Percentiles rank a stretch among this genome's conserved stretches.
Evolutionary conservation across 2,797 vertebrate species (phyloP).

Genomic region (Toxotes lorentzi): DNA sequence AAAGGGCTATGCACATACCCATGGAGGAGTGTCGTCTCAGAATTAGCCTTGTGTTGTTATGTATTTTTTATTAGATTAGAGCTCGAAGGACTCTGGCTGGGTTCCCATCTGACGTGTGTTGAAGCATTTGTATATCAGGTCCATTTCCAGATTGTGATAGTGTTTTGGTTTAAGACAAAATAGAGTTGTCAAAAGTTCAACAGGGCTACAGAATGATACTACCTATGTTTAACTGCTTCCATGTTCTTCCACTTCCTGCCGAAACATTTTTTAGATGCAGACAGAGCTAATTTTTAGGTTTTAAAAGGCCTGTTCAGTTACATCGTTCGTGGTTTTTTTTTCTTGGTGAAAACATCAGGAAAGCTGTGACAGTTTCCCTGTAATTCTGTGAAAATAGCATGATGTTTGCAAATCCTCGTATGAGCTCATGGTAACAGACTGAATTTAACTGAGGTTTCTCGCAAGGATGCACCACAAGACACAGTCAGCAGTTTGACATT

Average conservation of each 20-base stretch:
- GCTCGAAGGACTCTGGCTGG: slow-evolving; percentile 19
- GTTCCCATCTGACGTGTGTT: slow-evolving; percentile 15
- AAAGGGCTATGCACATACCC: slow-evolving; percentile 37
- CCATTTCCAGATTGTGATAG: slow-evolving; percentile 2
- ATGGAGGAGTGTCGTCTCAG: slow-evolving; percentile 22
- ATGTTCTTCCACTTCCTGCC: neutral
- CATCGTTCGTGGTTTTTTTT: neutral
- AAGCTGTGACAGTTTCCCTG: neutral
- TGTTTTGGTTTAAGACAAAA: neutral
- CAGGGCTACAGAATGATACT: neutral
- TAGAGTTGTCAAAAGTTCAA: slow-evolving; percentile 5
- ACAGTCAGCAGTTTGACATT: slow-evolving; percentile 22
- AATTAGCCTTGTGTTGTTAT: slow-evolving; percentile 44
- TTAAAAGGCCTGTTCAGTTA: neutral
- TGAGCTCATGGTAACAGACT: neutral
- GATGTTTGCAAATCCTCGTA: neutral
- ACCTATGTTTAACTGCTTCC: neutral
- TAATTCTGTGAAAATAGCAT: slow-evolving; percentile 10
- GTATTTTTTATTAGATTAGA: slow-evolving; percentile 40
- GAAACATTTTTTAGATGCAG: neutral
- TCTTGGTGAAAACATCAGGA: slow-evolving; percentile 8
- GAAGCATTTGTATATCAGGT: neutral
- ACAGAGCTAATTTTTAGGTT: neutral
- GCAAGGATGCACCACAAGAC: neutral
- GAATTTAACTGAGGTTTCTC: neutral